Evolutionary conservation across 2,797 vertebrate species (phyloP).

Genomic region (Chloroceryle amazona): DNA sequence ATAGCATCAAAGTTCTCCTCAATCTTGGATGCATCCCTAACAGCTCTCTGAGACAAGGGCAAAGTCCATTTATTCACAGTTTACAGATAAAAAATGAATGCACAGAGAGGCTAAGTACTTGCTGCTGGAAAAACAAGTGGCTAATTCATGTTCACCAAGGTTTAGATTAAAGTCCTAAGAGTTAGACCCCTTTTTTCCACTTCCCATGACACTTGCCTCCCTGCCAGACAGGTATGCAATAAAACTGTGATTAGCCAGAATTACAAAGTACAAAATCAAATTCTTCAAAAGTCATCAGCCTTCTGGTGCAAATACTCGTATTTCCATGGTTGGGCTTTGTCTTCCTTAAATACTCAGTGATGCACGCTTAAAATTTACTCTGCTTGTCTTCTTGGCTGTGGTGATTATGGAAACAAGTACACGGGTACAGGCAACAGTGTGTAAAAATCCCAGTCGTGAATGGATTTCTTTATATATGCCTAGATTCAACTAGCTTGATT

Average conservation of each 20-base stretch:
- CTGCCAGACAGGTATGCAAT: background rate
- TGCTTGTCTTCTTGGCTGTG: background rate
- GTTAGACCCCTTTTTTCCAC: background rate
- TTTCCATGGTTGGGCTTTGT: background rate
- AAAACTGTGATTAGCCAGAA: background rate
- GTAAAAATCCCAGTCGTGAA: background rate
- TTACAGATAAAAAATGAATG: background rate
- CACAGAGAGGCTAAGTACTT: background rate
- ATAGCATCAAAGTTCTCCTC: background rate
- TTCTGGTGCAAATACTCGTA: background rate
- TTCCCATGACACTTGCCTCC: background rate
- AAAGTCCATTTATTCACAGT: background rate
- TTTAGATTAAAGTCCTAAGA: background rate
- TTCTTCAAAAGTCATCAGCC: background rate
- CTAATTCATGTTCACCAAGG: background rate
- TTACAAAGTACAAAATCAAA: background rate
- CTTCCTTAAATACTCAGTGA: background rate
- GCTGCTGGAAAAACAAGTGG: background rate
- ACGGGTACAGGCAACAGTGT: fast-evolving
- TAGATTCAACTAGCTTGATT: background rate
- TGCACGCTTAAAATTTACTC: background rate
- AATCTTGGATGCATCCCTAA: background rate
- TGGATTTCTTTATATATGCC: background rate
- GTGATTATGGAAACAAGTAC: background rate
- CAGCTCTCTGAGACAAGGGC: background rate